These are phyloP conservation scores for Menidia beryllina DNA, from an alignment of 2,113 vertebrate species.

Conservation along the genomic window DNA sequence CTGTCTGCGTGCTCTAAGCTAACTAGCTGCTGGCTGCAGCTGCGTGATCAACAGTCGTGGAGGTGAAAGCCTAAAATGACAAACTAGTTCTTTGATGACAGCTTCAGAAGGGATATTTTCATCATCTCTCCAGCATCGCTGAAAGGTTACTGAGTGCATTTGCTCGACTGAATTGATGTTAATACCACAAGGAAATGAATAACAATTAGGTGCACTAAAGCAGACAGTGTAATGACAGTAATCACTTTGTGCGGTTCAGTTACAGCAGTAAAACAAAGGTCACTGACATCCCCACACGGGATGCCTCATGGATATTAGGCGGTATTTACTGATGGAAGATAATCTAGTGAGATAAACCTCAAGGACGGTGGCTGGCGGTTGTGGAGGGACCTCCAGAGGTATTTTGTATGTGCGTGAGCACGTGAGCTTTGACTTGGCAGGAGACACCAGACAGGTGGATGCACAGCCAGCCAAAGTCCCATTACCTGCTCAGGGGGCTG, in stretches of 20 bases:
- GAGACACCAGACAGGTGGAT: slow-evolving; percentile 73
- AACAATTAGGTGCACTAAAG: slow-evolving; percentile 32
- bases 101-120: slow-evolving; percentile 1
- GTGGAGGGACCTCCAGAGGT: slow-evolving; percentile 68
- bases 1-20: background rate
- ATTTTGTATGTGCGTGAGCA: slow-evolving; percentile 72
- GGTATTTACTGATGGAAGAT: slow-evolving; percentile 59
- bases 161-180: slow-evolving; percentile 18
- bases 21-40: slow-evolving; percentile 4
- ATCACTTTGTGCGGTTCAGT: slow-evolving; percentile 52
- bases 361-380: slow-evolving; percentile 47
- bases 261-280: slow-evolving; percentile 67
- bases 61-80: background rate
- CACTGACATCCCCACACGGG: slow-evolving; percentile 40
- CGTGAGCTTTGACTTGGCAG: slow-evolving; percentile 74
- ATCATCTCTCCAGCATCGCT: slow-evolving; percentile 19
- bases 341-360: slow-evolving; percentile 60
- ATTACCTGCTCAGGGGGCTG: slow-evolving; percentile 72
- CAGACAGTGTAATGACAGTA: slow-evolving; percentile 49
- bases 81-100: slow-evolving; percentile 19
- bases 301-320: slow-evolving; percentile 54
- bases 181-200: slow-evolving; percentile 31
- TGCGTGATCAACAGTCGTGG: background rate
- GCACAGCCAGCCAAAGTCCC: slow-evolving; percentile 78
- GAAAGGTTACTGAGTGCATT: slow-evolving; percentile 21